Evolutionary conservation across 2,797 vertebrate genomes (phyloP).

Genomic region (Sebastolobus altivelis): DNA sequence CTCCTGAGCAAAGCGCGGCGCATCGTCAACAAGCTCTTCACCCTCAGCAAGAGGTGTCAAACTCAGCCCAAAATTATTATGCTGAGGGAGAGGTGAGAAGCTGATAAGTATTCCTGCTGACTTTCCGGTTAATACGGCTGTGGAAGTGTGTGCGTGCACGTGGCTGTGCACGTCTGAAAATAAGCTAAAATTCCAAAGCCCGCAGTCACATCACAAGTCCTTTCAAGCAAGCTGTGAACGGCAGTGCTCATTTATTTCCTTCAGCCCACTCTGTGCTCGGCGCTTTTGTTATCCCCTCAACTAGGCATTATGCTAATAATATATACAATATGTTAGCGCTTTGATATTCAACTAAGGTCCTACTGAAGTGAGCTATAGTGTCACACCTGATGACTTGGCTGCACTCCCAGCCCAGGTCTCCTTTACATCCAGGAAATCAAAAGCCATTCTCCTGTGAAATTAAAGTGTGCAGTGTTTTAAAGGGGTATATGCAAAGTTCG

Average conservation of each 20-base stretch:
- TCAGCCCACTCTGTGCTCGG: slow-evolving; percentile 20
- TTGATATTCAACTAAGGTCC: slow-evolving; percentile 69
- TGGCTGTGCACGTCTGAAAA: slow-evolving; percentile 13
- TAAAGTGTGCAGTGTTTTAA: slow-evolving; percentile 70
- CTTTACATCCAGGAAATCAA: slow-evolving; percentile 72
- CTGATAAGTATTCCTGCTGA: slow-evolving; percentile 50
- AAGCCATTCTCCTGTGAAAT: slow-evolving; percentile 76
- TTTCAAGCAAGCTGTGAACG: slow-evolving; percentile 58
- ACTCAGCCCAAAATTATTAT: slow-evolving; percentile 91
- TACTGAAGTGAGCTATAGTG: slow-evolving; percentile 60
- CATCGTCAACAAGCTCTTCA: slow-evolving; percentile 94
- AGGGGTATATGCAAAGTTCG: slow-evolving; percentile 36
- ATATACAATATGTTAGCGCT: slow-evolving; percentile 55
- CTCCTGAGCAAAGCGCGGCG: slow-evolving; percentile 92
- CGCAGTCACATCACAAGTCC: slow-evolving; percentile 48
- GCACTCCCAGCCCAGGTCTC: slow-evolving; percentile 59
- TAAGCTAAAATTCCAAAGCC: slow-evolving; percentile 39
- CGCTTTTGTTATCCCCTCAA: slow-evolving; percentile 67
- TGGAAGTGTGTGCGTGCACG: neutral
- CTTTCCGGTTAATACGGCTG: slow-evolving; percentile 41
- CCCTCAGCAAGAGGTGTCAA: slow-evolving; percentile 95
- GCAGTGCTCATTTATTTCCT: slow-evolving; percentile 57
- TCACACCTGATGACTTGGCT: slow-evolving; percentile 78
- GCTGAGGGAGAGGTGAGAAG: slow-evolving; percentile 94
- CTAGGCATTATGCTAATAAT: slow-evolving; percentile 75